These are phyloP conservation scores for Hoplostethus atlanticus DNA, from an alignment of 2,797 vertebrate genomes.

Conservation along the genomic window DNA sequence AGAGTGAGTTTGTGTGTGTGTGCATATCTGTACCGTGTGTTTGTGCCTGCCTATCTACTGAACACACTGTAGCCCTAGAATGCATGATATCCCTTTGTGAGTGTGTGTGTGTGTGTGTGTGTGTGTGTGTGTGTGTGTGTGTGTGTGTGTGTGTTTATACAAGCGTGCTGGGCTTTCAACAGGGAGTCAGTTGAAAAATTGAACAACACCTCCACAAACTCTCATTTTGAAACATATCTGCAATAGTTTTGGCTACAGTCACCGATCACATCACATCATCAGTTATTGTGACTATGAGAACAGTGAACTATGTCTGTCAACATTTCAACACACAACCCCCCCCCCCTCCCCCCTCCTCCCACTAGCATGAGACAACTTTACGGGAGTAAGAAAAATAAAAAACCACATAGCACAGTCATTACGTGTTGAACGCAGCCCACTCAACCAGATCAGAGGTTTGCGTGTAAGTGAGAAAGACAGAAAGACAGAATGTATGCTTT, in stretches of 20 bases:
- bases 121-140: slow-evolving; percentile 37
- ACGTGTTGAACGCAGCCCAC: slow-evolving; percentile 63
- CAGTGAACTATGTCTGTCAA: slow-evolving; percentile 72
- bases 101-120: slow-evolving; percentile 23
- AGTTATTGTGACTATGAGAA: slow-evolving; percentile 68
- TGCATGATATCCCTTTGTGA: slow-evolving; percentile 1
- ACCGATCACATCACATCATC: slow-evolving; percentile 72
- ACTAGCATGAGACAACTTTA: slow-evolving; percentile 70
- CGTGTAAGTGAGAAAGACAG: slow-evolving; percentile 7
- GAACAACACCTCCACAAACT: slow-evolving; percentile 67
- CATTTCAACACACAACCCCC: slow-evolving; percentile 31
- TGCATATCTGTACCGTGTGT: slow-evolving; percentile 9
- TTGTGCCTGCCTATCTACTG: slow-evolving; percentile 1
- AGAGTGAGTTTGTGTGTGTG: neutral
- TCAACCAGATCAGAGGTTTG: slow-evolving; percentile 63
- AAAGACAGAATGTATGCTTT: slow-evolving; percentile 15
- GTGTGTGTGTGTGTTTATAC: slow-evolving; percentile 54
- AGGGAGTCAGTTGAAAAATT: slow-evolving; percentile 74
- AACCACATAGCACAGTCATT: slow-evolving; percentile 72
- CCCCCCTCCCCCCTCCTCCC: slow-evolving; percentile 3
- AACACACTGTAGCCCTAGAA: too few relatives aligned
- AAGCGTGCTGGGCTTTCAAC: slow-evolving; percentile 66
- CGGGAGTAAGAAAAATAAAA: slow-evolving; percentile 72
- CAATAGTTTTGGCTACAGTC: slow-evolving; percentile 74
- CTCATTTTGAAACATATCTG: slow-evolving; percentile 74